Percentiles rank a stretch among this genome's conserved stretches.
Evolutionary conservation across 2,888 invertebrate genomes (phyloP).

Genomic region (Caenorhabditis doughertyi): DNA sequence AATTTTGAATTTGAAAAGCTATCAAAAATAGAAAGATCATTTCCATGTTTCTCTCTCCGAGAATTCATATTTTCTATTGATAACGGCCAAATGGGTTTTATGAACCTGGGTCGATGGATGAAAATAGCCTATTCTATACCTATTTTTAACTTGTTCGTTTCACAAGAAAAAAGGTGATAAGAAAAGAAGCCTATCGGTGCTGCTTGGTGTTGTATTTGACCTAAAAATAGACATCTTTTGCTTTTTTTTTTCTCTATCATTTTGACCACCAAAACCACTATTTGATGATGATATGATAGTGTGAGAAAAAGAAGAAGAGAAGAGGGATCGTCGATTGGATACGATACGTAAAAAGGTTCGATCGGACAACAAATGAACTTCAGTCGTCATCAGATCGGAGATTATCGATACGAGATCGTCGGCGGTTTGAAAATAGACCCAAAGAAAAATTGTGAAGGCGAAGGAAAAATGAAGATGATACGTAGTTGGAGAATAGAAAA

Average conservation of each 20-base stretch:
- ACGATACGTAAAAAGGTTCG: slow-evolving; percentile 38
- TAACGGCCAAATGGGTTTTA: slow-evolving; percentile 36
- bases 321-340: slow-evolving; percentile 19
- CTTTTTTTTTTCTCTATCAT: slow-evolving; percentile 5
- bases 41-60: slow-evolving; percentile 18
- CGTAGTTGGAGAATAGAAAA: slow-evolving; percentile 14
- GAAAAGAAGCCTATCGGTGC: slow-evolving; percentile 13
- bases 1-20: slow-evolving; percentile 3
- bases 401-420: slow-evolving; percentile 54
- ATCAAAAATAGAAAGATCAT: slow-evolving; percentile 32
- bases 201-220: slow-evolving; percentile 33
- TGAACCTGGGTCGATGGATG: slow-evolving; percentile 28
- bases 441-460: neutral
- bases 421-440: slow-evolving; percentile 23
- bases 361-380: slow-evolving; percentile 47
- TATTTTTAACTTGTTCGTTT: slow-evolving; percentile 38
- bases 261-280: slow-evolving; percentile 32
- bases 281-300: slow-evolving; percentile 29
- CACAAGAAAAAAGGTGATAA: slow-evolving; percentile 35
- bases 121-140: slow-evolving; percentile 31
- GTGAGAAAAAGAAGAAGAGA: slow-evolving; percentile 7
- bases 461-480: slow-evolving; percentile 8
- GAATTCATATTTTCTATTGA: slow-evolving; percentile 33
- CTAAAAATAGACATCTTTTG: slow-evolving; percentile 39
- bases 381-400: slow-evolving; percentile 62